A percentile compares a stretch with the other conserved stretches of the same genome.
phyloP scores from a whole-genome alignment of 2,113 vertebrate species.

The Megaleporinus macrocephalus region DNA sequence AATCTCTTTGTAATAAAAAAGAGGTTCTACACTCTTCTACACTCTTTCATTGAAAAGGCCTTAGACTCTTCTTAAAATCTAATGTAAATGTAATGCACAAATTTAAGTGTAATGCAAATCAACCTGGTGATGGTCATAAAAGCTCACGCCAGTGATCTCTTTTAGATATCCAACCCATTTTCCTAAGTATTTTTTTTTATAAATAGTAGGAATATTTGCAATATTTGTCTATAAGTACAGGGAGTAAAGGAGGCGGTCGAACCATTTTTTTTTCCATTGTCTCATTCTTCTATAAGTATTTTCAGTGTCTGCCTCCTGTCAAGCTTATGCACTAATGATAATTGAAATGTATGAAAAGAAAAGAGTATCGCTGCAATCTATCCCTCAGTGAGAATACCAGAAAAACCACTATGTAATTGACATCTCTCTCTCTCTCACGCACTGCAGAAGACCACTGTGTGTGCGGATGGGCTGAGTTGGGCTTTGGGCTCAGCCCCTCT shows the following conservation, averaged over 20 bases:
- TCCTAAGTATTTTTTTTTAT: background rate
- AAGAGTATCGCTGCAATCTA: constrained; percentile 44
- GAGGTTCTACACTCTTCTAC: no score
- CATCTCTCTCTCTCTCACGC: constrained; percentile 72
- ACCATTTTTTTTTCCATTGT: constrained; percentile 21
- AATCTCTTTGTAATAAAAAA: background rate
- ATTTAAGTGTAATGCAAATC: no score
- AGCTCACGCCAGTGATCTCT: background rate
- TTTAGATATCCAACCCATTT: background rate
- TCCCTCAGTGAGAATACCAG: constrained; percentile 47
- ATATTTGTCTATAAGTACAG: background rate
- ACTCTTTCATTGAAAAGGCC: background rate
- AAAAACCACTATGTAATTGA: constrained; percentile 78
- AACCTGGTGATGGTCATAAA: background rate
- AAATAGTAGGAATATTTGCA: background rate
- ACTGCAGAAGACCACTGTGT: constrained; percentile 52
- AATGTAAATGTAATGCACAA: background rate
- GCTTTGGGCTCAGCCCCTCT: background rate
- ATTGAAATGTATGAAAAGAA: constrained; percentile 52
- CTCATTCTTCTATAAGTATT: constrained; percentile 22
- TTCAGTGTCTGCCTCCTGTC: constrained; percentile 25
- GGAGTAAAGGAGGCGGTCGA: background rate
- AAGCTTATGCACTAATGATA: constrained; percentile 52
- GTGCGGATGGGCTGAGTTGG: constrained; percentile 39
- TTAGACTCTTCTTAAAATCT: background rate